phyloP scores from a whole-genome alignment of 1,140 invertebrate genomes.

The Phthorimaea operculella region DNA sequence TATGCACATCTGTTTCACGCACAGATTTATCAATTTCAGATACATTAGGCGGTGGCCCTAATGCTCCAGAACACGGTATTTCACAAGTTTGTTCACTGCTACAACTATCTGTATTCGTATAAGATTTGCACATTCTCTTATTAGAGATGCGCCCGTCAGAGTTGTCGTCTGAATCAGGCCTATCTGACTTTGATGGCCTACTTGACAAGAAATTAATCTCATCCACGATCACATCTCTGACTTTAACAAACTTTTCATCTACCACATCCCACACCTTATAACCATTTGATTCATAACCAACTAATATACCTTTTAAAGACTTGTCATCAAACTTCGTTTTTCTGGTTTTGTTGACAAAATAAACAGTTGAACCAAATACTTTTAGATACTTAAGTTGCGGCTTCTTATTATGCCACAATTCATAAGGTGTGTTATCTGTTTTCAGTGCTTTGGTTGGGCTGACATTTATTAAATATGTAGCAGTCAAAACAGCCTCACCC shows the following conservation, averaged over 20 bases:
- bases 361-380: slow-evolving; percentile 33
- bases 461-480: slow-evolving; percentile 59
- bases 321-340: slow-evolving; percentile 53
- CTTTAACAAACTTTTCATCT: neutral
- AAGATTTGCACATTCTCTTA: too few species aligned
- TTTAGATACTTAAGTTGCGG: slow-evolving; percentile 23
- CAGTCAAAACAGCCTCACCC: slow-evolving; percentile 48
- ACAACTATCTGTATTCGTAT: too few species aligned
- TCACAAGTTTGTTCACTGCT: too few species aligned
- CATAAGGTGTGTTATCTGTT: slow-evolving; percentile 24
- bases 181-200: neutral
- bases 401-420: slow-evolving; percentile 27
- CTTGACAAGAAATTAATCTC: neutral
- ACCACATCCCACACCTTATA: slow-evolving; percentile 48
- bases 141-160: too few species aligned
- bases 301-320: slow-evolving; percentile 45
- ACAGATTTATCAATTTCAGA: too few species aligned
- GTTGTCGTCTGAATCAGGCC: too few species aligned
- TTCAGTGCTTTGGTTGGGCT: slow-evolving; percentile 14
- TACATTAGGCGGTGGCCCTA: too few species aligned
- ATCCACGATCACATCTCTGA: neutral
- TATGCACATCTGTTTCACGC: slow-evolving; percentile 1
- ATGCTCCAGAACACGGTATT: too few species aligned
- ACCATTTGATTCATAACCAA: slow-evolving; percentile 56
- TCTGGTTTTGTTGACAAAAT: slow-evolving; percentile 49